A percentile compares a stretch with the other conserved stretches of the same genome.
Conservation (phyloP, 2,888 invertebrate species). For the Drosophila rellima region DNA sequence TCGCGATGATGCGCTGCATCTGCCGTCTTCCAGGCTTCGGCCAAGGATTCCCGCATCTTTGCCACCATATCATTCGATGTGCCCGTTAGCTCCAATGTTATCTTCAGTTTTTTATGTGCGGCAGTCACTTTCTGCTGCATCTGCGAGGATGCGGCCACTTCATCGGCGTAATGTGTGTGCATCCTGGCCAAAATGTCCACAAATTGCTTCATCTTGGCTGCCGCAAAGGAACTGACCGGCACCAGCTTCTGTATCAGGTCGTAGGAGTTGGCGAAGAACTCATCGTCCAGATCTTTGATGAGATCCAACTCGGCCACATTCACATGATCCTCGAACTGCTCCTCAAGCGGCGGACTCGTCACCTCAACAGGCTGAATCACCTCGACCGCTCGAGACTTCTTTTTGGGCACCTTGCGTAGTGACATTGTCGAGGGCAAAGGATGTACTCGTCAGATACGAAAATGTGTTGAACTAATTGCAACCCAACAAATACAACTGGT, state of each 20-base stretch:
- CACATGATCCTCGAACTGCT: conserved; percentile 30
- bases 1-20: conserved; percentile 46
- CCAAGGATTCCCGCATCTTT: conserved; percentile 62
- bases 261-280: conserved; percentile 70
- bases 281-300: conserved; percentile 70
- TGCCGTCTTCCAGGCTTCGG: conserved; percentile 57
- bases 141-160: conserved; percentile 50
- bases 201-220: conserved; percentile 74
- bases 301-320: conserved; percentile 76
- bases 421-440: conserved; percentile 2
- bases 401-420: neutral
- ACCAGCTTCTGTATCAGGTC: conserved; percentile 69
- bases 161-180: conserved; percentile 69
- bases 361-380: no score
- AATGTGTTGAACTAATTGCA: neutral
- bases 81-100: conserved; percentile 77
- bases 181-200: conserved; percentile 74
- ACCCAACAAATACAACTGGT: conserved; percentile 8
- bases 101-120: conserved; percentile 75
- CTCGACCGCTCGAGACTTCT: neutral
- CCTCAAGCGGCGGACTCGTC: neutral
- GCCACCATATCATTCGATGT: conserved; percentile 74
- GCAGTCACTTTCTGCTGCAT: conserved; percentile 58
- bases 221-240: conserved; percentile 62
- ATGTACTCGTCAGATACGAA: neutral